These are phyloP conservation scores for Macaria notata DNA, from an alignment of 2,888 invertebrate genomes.

Conservation along the genomic window DNA sequence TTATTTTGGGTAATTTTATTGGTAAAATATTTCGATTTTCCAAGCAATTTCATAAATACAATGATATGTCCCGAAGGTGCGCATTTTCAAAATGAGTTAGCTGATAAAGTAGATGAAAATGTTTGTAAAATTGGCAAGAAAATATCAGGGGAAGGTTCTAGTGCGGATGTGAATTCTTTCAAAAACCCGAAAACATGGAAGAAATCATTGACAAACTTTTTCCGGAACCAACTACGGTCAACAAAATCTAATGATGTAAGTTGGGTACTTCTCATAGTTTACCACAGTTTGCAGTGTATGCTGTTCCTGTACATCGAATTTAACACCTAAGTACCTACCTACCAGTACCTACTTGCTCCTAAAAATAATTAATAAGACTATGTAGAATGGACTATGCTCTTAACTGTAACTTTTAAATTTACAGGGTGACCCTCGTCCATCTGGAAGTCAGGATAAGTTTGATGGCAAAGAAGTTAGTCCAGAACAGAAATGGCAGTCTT, in stretches of 20 bases:
- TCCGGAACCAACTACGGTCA: slow-evolving; percentile 68
- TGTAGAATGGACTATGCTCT: too few species aligned
- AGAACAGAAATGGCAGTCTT: slow-evolving; percentile 76
- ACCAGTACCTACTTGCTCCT: too few species aligned
- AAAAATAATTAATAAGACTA: too few species aligned
- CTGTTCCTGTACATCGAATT: too few species aligned
- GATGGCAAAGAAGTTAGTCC: slow-evolving; percentile 62
- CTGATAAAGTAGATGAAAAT: slow-evolving; percentile 53
- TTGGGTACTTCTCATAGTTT: not conserved
- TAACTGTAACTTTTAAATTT: slow-evolving; percentile 25
- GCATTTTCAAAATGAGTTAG: slow-evolving; percentile 51
- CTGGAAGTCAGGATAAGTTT: slow-evolving; percentile 62
- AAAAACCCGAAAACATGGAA: slow-evolving; percentile 73
- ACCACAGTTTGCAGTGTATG: too few species aligned
- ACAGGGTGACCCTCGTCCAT: slow-evolving; percentile 64
- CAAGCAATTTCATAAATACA: slow-evolving; percentile 38
- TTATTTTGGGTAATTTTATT: slow-evolving; percentile 36
- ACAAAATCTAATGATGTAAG: slow-evolving; percentile 75
- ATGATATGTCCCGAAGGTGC: slow-evolving; percentile 72
- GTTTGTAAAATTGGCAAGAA: slow-evolving; percentile 50
- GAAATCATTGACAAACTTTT: slow-evolving; percentile 72
- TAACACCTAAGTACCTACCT: not conserved
- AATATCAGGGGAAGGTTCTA: slow-evolving; percentile 53
- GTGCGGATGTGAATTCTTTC: slow-evolving; percentile 60
- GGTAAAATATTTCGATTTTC: slow-evolving; percentile 38